Evolutionary conservation across 2,797 vertebrate genomes (phyloP), one percentile per base, ranked within the genome.

Genomic region (Pangasius djambal): DNA sequence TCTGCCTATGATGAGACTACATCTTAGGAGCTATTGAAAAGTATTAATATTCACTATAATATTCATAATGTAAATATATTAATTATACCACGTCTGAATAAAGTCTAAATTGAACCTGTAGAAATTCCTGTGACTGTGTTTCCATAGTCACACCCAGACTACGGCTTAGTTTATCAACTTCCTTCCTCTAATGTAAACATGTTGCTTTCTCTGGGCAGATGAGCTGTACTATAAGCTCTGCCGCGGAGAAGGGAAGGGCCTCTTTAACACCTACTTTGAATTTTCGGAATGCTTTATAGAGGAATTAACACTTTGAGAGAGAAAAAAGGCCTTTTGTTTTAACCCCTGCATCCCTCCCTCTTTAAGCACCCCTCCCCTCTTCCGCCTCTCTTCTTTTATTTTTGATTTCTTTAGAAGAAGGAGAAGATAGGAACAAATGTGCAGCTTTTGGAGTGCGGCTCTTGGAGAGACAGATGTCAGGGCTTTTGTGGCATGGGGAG

Each of bases 381-480:
- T 91, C 91, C 90, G 85, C 91, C 69, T 75, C 89, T 91, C 89
- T 88, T 91, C 92, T 95, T 96, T 94, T 95, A 92, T 88, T 93
- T 95, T 95, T 95, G 91, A 95, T 95, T 95, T 94, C 93, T 95
- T 95, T 96, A 94, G 93, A 94, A 93, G 93, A 93, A 93, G 92
- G 89, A 82, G 86, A 90, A 92, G 93, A 94, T 93, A 87, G 95
- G 95, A 95, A 95, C 95, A 96, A 95, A 94, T 93, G 93, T 92
- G 92, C 90, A 91, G 93, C 94, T 94, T 91, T 93, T 95, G 94
- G 93, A 96, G 95, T 92, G 93, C 93, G 48, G 93, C 95, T 94
- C 95, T 95, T 91, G 92, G 94, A 94, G 93, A 95, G 95, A 95
- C 96, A 96, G 95, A 96, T 96, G 95, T 96, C 96, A 94, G 94